phyloP scores from a whole-genome alignment of 2,797 vertebrate species.

The Carduelis carduelis region DNA sequence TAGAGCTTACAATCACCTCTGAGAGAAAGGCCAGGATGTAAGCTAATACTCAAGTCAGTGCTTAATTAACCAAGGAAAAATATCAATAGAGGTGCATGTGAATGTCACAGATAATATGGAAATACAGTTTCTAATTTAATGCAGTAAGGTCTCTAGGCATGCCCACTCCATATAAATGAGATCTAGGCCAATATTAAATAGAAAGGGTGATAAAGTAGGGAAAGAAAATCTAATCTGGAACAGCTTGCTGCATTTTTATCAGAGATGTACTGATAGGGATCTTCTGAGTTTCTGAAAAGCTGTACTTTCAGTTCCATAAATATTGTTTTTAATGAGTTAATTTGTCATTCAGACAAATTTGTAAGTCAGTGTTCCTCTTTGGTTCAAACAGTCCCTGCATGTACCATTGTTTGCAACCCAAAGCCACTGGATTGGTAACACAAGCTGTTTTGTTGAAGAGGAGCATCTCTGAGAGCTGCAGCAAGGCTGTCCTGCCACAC shows the following conservation, averaged over 20 bases:
- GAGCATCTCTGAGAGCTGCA: neutral
- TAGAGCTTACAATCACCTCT: slow-evolving; percentile 18
- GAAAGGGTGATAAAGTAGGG: slow-evolving; percentile 4
- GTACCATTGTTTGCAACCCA: neutral
- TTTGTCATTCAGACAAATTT: neutral
- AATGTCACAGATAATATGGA: slow-evolving; percentile 68
- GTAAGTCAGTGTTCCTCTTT: neutral
- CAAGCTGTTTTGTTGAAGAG: neutral
- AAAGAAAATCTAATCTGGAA: slow-evolving; percentile 6
- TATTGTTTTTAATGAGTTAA: neutral
- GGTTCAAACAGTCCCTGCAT: neutral
- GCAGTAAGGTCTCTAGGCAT: slow-evolving; percentile 36
- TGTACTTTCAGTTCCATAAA: neutral
- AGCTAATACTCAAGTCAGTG: slow-evolving; percentile 49
- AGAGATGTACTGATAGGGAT: neutral
- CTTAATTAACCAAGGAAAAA: slow-evolving; percentile 69
- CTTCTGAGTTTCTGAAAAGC: neutral
- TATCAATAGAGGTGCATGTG: slow-evolving; percentile 62
- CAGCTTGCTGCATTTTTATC: neutral
- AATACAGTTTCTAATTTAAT: slow-evolving; percentile 66
- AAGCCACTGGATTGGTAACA: neutral
- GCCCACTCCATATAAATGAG: slow-evolving; percentile 48
- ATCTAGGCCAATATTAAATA: slow-evolving; percentile 55
- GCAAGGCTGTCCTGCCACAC: neutral
- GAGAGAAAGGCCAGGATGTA: slow-evolving; percentile 37